Evolutionary conservation across 2,888 invertebrate genomes (phyloP).

Genomic region (Polydrusus tereticollis): DNA sequence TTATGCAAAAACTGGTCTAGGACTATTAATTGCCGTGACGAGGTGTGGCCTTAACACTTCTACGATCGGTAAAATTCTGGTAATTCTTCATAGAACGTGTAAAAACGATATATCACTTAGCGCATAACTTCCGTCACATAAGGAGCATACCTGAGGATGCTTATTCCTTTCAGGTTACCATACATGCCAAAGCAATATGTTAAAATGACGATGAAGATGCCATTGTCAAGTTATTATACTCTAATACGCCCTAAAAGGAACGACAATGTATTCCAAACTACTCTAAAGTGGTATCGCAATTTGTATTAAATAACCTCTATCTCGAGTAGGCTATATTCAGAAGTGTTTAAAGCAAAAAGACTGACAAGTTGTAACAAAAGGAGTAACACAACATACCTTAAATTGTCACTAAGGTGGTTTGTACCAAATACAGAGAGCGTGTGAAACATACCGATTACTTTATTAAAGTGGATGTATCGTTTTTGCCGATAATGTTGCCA

Average conservation of each 20-base stretch:
- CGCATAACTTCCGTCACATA: conserved; percentile 55
- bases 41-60: conserved; percentile 53
- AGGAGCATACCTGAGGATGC: conserved; percentile 53
- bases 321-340: conserved; percentile 55
- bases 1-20: conserved; percentile 51
- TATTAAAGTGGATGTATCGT: conserved; percentile 50
- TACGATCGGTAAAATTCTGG: conserved; percentile 51
- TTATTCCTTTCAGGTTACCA: conserved; percentile 54
- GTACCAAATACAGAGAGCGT: conserved; percentile 56
- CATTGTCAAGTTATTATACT: conserved; percentile 56
- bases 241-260: conserved; percentile 53
- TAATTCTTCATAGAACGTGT: conserved; percentile 51
- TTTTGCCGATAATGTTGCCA: conserved; percentile 7
- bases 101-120: conserved; percentile 52
- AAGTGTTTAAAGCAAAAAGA: conserved; percentile 53
- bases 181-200: conserved; percentile 57
- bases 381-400: conserved; percentile 53
- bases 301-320: conserved; percentile 57
- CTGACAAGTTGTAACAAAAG: conserved; percentile 38
- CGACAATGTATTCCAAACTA: conserved; percentile 53
- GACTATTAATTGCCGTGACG: conserved; percentile 45
- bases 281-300: conserved; percentile 55
- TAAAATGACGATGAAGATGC: conserved; percentile 59
- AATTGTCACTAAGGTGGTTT: conserved; percentile 56
- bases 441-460: conserved; percentile 57